A percentile compares a stretch with the other conserved stretches of the same genome.
phyloP scores from a whole-genome alignment of 2,113 vertebrate species.

The Eurypyga helias region DNA sequence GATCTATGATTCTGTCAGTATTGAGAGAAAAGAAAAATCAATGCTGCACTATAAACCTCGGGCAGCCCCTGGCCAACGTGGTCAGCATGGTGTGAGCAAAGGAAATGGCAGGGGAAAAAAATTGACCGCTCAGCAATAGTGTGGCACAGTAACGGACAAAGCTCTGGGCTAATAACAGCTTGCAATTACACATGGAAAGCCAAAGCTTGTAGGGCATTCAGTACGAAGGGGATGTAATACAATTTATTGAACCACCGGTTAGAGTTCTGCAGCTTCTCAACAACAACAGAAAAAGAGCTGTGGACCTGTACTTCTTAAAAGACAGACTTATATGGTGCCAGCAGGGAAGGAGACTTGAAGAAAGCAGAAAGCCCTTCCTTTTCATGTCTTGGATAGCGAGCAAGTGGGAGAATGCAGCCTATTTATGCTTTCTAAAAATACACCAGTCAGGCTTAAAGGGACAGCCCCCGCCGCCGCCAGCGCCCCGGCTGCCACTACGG shows the following conservation, averaged over 20 bases:
- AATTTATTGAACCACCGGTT: slow-evolving; percentile 81
- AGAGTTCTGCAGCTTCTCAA: slow-evolving; percentile 81
- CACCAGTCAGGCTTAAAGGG: not conserved
- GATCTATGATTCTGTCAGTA: slow-evolving; percentile 99
- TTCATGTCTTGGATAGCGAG: slow-evolving; percentile 50
- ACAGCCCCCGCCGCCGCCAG: not conserved
- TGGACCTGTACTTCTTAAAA: slow-evolving; percentile 72
- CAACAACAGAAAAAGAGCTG: slow-evolving; percentile 16
- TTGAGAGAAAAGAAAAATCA: slow-evolving; percentile 96
- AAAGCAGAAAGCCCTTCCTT: slow-evolving; percentile 61
- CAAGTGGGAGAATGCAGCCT: slow-evolving; percentile 29
- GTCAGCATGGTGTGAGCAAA: slow-evolving; percentile 84
- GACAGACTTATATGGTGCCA: slow-evolving; percentile 58
- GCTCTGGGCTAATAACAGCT: slow-evolving; percentile 85
- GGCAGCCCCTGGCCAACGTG: slow-evolving; percentile 85
- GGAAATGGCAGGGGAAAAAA: slow-evolving; percentile 85
- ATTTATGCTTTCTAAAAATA: slow-evolving; percentile 64
- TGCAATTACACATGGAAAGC: slow-evolving; percentile 86
- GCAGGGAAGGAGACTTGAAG: slow-evolving; percentile 59
- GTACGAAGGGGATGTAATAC: slow-evolving; percentile 77
- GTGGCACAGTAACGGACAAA: slow-evolving; percentile 81
- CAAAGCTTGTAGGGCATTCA: slow-evolving; percentile 79
- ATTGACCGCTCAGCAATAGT: slow-evolving; percentile 85
- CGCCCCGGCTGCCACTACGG: accelerated
- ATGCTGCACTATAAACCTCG: slow-evolving; percentile 87